Base-by-base conservation (phyloP, 30 jellyfish, hydroid and myxozoan genomes). In the Pelagia noctiluca region DNA sequence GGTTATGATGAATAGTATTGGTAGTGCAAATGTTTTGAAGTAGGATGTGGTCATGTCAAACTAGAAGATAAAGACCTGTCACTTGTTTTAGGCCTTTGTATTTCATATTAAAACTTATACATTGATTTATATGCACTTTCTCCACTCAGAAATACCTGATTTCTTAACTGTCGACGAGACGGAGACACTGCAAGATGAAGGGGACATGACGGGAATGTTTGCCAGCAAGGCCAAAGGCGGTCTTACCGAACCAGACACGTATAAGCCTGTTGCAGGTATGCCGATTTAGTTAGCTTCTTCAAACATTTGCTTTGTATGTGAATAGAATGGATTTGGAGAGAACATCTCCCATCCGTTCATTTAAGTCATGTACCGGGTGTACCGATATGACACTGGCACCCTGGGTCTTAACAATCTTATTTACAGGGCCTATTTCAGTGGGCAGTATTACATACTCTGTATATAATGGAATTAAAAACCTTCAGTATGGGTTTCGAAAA, bases 211-310 rank as follows among this genome's bases (percentile, higher is more conserved):
- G 8, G 98, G 98, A 2, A 46, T 91, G 92, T 85, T 85, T 37
- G 52, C 47, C 29, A 91, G 98, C 63, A 48, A 23, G 54, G 98
- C 98, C 8, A 91, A 91, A 73, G 98, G 98, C 0, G 98, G 98
- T 37, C 73, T 91, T 47, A 91, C 98, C 0, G 87, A 90, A 22
- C 83, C 78, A 57, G 98, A 92, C 60, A 61, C 65, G 12, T 92
- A 79, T 64, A 65, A 54, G 42, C 98, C 98, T 21, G 70, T 83
- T 18, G 34, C 80, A 16, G 76, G 98, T 92, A 48, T 62, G 94
- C 25, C 52, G 30, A 0, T 11, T 29, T 0, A 16, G 48, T 4
- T 19, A 63, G 26, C 37, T n/a, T n/a, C n/a, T n/a, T n/a, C n/a
- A n/a, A n/a, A n/a, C n/a, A n/a, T n/a, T n/a, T n/a, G n/a, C n/a